Percentiles rank a stretch among this genome's conserved stretches.
These are phyloP conservation scores for Dipodomys stephensi DNA, from an alignment of 2,113 vertebrate genomes.

Conservation along the genomic window DNA sequence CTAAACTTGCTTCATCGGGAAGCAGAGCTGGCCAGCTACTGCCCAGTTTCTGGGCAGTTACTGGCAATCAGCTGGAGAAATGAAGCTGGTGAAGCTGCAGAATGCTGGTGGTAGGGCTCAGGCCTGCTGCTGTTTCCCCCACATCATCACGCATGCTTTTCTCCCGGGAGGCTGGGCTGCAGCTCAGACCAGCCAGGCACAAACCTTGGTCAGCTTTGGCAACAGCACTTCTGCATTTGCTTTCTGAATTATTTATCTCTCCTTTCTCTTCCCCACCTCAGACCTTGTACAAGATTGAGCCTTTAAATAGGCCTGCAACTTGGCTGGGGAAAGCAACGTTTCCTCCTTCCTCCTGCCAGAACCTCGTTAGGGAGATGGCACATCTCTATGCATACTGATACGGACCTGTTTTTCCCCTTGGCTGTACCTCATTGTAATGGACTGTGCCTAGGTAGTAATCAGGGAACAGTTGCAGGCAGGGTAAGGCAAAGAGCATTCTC, in stretches of 20 bases:
- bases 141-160: background rate
- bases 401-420: background rate
- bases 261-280: background rate
- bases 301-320: background rate
- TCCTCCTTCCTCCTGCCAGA: background rate
- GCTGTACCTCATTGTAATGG: background rate
- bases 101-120: background rate
- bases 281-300: background rate
- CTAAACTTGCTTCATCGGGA: no score
- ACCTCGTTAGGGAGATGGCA: background rate
- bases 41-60: no score
- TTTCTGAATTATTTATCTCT: conserved; percentile 46
- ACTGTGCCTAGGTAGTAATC: background rate
- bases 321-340: background rate
- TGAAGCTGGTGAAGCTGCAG: background rate
- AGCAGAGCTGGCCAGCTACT: no score
- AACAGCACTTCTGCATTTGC: background rate
- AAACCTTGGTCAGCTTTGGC: background rate
- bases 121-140: fast-evolving
- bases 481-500: background rate
- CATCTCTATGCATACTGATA: background rate
- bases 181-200: background rate
- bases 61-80: background rate
- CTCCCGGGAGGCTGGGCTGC: background rate
- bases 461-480: background rate